These are phyloP conservation scores for Caenorhabditis latens DNA, from an alignment of 1,140 invertebrate species.

Conservation along the genomic window DNA sequence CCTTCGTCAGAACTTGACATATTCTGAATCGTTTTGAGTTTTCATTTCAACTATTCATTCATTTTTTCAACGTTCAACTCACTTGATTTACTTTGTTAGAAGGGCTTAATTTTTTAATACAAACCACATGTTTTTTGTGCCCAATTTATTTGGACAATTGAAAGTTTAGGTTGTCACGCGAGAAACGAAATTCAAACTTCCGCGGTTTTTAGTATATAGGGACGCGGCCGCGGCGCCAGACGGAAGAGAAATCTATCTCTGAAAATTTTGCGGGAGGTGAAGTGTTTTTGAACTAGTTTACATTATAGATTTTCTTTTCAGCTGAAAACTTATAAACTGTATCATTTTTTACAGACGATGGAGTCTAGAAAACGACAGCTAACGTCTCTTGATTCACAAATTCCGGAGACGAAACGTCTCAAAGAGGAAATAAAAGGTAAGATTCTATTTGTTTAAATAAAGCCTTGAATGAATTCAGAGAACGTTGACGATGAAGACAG, in stretches of 20 bases:
- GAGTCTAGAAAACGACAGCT: background rate
- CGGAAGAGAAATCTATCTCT: background rate
- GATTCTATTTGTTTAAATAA: background rate
- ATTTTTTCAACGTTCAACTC: too few species aligned
- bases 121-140: background rate
- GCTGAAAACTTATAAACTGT: background rate
- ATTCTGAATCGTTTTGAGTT: too few species aligned
- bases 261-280: background rate
- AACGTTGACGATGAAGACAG: conserved; percentile 12
- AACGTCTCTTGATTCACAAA: background rate
- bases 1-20: too few species aligned
- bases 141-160: too few species aligned
- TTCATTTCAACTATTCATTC: too few species aligned
- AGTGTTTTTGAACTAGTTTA: too few species aligned
- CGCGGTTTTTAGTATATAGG: background rate
- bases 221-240: background rate
- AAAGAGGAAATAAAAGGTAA: background rate
- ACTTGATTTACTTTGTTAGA: too few species aligned
- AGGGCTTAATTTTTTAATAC: too few species aligned
- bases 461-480: background rate
- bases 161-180: background rate
- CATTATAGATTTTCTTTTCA: background rate
- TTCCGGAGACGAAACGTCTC: background rate
- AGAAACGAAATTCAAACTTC: background rate
- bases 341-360: background rate